Evolutionary conservation across 2,797 vertebrate genomes (phyloP), one percentile per base, ranked within the genome.

Genomic region (Intellagama lesueurii): DNA sequence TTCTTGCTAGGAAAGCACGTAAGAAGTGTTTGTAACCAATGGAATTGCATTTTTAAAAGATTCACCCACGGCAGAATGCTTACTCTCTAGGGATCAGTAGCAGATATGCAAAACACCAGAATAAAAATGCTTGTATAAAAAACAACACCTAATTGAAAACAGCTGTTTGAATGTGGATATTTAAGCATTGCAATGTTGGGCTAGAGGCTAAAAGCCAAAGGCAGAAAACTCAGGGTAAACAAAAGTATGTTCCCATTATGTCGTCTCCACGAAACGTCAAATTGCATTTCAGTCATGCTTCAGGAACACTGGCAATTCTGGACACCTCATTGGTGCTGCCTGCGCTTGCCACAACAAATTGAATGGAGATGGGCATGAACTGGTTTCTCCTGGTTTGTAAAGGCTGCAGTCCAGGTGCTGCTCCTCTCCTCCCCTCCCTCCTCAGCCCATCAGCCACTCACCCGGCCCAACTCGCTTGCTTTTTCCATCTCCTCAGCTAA

Each of bases 131-230:
- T 75, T 52, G 9, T 17, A 14, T 78, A 35, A 86, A 92, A 52
- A 85, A 81, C 87, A 90, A 64, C 17, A 24, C 60, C 22, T 81
- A 6, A 9, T 7, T 44, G 76, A 91, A 89, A 94, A 17, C 7
- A 84, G 87, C 22, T 0, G 69, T 82, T 91, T 87, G 66, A 52
- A 4, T 88, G 89, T 92, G 60, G 28, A 24, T 87, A 64, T 17
- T 56, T 60, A 32, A 81, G 22, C 91, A 12, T 28, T 81, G 83
- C 1, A 86, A 32, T 89, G 17, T 26, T 78, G 52, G 47, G 82
- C 76, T 70, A 47, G 76, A 79, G 88, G 66, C 82, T 70, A 30
- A 88, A 78, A 91, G 85, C 4, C 84, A 52, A 88, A 87, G 83
- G 66, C 72, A 88, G 44, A 66, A 79, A 89, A 89, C 82, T 32